Conservation (phyloP, 2,113 vertebrate species). For the Centropus unirufus region DNA sequence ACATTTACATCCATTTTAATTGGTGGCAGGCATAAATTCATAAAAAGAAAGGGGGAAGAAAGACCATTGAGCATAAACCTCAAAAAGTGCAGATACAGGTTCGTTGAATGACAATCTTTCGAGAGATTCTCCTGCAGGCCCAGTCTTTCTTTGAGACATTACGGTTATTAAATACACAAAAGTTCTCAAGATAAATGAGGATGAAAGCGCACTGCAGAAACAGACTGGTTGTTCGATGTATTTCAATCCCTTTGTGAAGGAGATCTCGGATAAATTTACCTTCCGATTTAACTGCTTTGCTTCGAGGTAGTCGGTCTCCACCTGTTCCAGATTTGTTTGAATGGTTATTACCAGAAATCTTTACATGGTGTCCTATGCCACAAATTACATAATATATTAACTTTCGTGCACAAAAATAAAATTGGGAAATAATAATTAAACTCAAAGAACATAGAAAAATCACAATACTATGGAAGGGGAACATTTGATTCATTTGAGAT, state of each 20-base stretch:
- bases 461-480: slow-evolving; percentile 77
- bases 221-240: not conserved
- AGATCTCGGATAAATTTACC: slow-evolving; percentile 54
- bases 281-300: slow-evolving; percentile 62
- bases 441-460: slow-evolving; percentile 73
- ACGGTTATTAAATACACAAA: slow-evolving; percentile 42
- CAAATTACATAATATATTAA: slow-evolving; percentile 78
- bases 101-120: slow-evolving; percentile 64
- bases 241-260: slow-evolving; percentile 40
- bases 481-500: slow-evolving; percentile 62
- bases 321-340: slow-evolving; percentile 61
- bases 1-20: slow-evolving; percentile 74
- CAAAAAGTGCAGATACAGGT: slow-evolving; percentile 68
- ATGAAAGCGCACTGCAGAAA: slow-evolving; percentile 56
- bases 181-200: slow-evolving; percentile 31
- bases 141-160: slow-evolving; percentile 25
- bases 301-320: slow-evolving; percentile 80
- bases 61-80: slow-evolving; percentile 71
- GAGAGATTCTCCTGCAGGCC: slow-evolving; percentile 48
- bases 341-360: slow-evolving; percentile 66
- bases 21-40: slow-evolving; percentile 65
- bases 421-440: slow-evolving; percentile 67
- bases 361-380: slow-evolving; percentile 73
- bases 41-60: slow-evolving; percentile 60
- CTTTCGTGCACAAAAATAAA: slow-evolving; percentile 79